phyloP scores from a whole-genome alignment of 2,113 vertebrate species.

The Empidonax alnorum region DNA sequence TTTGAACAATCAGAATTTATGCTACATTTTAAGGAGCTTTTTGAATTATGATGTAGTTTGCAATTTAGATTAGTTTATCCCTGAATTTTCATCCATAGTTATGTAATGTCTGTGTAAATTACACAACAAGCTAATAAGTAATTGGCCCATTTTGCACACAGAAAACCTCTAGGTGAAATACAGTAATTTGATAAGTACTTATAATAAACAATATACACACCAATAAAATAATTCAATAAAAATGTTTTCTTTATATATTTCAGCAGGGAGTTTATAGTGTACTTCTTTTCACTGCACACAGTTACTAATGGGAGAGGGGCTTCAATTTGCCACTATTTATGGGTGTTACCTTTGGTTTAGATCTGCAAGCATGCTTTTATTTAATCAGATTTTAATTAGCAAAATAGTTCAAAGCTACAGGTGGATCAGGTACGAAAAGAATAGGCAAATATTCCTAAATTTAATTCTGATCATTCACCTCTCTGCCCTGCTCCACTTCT shows the following conservation, averaged over 20 bases:
- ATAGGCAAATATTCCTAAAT: neutral
- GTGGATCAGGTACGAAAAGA: neutral
- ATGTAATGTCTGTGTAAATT: neutral
- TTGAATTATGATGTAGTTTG: neutral
- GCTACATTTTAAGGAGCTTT: neutral
- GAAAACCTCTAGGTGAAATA: constrained; percentile 7
- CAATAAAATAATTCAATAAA: neutral
- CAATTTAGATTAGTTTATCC: neutral
- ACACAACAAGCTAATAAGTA: neutral
- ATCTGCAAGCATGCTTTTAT: neutral
- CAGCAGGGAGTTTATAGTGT: neutral
- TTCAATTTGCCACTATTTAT: neutral
- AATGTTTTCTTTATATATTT: neutral
- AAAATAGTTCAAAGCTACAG: neutral
- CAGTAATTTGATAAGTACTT: neutral
- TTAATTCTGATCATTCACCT: neutral
- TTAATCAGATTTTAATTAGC: neutral
- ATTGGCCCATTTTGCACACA: neutral
- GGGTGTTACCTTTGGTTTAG: neutral
- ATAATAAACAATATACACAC: neutral
- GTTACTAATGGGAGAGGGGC: neutral
- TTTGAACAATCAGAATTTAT: neutral
- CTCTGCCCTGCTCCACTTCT: neutral
- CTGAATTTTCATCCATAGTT: neutral
- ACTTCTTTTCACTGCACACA: neutral